phyloP scores from a whole-genome alignment of 2,797 vertebrate species.

The Pangasius sanitwongsei region DNA sequence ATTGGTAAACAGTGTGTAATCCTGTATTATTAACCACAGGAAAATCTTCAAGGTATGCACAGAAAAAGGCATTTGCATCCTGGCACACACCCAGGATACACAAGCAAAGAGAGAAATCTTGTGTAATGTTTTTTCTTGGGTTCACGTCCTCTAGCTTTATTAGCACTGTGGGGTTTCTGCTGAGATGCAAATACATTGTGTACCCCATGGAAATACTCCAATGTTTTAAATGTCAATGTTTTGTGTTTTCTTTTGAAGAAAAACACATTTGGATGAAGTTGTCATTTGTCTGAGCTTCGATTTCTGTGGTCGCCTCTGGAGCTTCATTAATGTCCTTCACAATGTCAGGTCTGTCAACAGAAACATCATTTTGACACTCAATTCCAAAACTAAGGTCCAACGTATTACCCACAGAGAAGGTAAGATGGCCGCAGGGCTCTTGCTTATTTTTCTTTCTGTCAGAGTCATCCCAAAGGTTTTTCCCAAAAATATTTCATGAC shows the following conservation, averaged over 20 bases:
- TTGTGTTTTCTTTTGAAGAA: not conserved
- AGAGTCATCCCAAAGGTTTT: slow-evolving; percentile 3
- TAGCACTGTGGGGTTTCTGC: not conserved
- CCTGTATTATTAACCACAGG: slow-evolving; percentile 47
- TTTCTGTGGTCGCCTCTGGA: not conserved
- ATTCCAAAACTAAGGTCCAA: slow-evolving; percentile 2
- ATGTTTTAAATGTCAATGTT: slow-evolving; percentile 16
- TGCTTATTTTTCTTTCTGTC: slow-evolving; percentile 26
- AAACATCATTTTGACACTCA: slow-evolving; percentile 23
- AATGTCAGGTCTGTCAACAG: slow-evolving; percentile 17
- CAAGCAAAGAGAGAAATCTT: not conserved
- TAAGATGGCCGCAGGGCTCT: not conserved
- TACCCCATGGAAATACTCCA: not conserved
- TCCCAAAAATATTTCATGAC: not conserved
- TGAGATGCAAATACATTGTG: not conserved
- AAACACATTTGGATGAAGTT: slow-evolving; percentile 1
- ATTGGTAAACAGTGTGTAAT: slow-evolving; percentile 36
- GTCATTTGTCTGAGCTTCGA: not conserved
- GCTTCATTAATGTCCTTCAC: slow-evolving; percentile 12
- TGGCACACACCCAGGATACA: slow-evolving; percentile 5
- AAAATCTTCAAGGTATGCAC: slow-evolving; percentile 19
- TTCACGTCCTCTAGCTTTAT: not conserved
- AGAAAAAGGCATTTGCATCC: not conserved
- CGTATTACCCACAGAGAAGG: not conserved
- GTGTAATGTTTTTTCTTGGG: not conserved